Evolutionary conservation across 1,140 invertebrate species (phyloP).

Genomic region (Scaptomyza graminum): DNA sequence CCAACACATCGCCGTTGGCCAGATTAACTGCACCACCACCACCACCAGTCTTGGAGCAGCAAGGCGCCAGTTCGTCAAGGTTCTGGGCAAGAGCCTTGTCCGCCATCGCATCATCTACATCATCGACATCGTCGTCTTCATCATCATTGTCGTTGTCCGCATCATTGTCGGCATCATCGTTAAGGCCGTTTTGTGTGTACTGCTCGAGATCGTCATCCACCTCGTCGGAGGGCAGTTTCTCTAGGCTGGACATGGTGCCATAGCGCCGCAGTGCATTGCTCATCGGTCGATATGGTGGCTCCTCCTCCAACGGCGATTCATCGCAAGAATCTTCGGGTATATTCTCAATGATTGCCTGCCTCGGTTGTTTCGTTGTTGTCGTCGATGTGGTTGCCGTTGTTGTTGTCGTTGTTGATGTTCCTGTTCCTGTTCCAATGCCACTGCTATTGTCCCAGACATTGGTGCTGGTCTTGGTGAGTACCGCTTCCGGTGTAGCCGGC

Average conservation of each 20-base stretch:
- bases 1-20: slow-evolving; percentile 65
- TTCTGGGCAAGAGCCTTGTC: slow-evolving; percentile 70
- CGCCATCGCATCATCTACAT: slow-evolving; percentile 64
- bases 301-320: slow-evolving; percentile 85
- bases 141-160: slow-evolving; percentile 68
- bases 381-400: slow-evolving; percentile 61
- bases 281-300: slow-evolving; percentile 85
- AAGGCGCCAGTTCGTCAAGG: slow-evolving; percentile 34
- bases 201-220: slow-evolving; percentile 61
- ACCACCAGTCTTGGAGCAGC: slow-evolving; percentile 7
- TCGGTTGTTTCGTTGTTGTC: slow-evolving; percentile 55
- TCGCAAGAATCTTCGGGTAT: slow-evolving; percentile 85
- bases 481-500: slow-evolving; percentile 89
- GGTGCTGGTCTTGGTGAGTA: slow-evolving; percentile 78
- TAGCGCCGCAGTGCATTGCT: slow-evolving; percentile 85
- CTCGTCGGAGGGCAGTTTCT: slow-evolving; percentile 86
- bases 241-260: slow-evolving; percentile 92
- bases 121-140: slow-evolving; percentile 66
- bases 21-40: slow-evolving; percentile 9
- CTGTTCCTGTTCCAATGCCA: not conserved
- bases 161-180: slow-evolving; percentile 56
- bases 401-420: not conserved
- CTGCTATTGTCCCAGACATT: slow-evolving; percentile 80
- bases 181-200: slow-evolving; percentile 54
- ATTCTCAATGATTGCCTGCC: slow-evolving; percentile 77